Percentiles rank a stretch among this genome's conserved stretches.
Conservation (phyloP, 2,888 invertebrate genomes). For the Hyppa rectilinea region DNA sequence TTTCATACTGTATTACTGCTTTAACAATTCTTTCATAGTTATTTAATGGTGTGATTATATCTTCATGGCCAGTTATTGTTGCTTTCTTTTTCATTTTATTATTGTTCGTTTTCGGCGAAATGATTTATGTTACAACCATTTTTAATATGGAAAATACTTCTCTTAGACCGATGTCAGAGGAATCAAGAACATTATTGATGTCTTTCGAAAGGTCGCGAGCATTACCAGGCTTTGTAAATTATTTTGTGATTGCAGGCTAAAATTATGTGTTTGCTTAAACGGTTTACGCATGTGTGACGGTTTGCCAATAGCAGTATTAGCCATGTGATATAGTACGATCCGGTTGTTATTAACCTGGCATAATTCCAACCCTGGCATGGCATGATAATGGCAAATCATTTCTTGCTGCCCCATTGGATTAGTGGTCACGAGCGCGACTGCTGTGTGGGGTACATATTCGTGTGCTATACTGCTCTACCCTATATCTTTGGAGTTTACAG, state of each 20-base stretch:
- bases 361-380: conserved; percentile 11
- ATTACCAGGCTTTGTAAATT: background rate
- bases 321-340: conserved; percentile 8
- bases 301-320: conserved; percentile 15
- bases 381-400: conserved; percentile 9
- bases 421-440: background rate
- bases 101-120: background rate
- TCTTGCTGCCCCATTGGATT: background rate
- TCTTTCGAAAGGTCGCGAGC: background rate
- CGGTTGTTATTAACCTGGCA: conserved; percentile 10
- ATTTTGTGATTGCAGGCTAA: background rate
- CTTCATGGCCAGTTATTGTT: conserved; percentile 37
- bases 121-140: conserved; percentile 33
- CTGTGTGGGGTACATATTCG: too few species aligned
- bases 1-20: conserved; percentile 65
- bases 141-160: conserved; percentile 22
- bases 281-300: background rate
- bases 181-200: conserved; percentile 15
- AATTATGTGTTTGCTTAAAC: background rate
- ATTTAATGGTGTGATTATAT: conserved; percentile 29
- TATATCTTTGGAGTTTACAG: background rate
- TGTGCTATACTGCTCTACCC: too few species aligned
- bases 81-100: background rate
- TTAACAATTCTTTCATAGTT: conserved; percentile 46
- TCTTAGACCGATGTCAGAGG: background rate